Conservation (phyloP, 2,888 invertebrate genomes). For the Sepioteuthis lessoniana region DNA sequence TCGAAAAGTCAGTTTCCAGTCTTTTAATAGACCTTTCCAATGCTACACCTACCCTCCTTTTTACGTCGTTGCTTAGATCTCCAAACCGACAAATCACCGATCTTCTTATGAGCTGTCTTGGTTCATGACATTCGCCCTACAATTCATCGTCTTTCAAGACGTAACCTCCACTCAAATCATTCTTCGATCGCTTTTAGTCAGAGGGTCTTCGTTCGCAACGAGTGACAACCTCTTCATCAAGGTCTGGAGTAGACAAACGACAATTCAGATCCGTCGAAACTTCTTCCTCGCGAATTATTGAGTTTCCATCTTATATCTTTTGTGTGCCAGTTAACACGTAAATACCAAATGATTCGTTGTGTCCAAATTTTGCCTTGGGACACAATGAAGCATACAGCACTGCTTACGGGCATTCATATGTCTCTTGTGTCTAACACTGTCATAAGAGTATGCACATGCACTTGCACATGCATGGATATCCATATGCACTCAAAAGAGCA, state of each 20-base stretch:
- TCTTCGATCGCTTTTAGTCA: neutral
- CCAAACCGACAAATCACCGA: neutral
- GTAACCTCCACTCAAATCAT: neutral
- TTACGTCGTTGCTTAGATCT: neutral
- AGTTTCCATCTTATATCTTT: neutral
- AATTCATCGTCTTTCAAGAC: neutral
- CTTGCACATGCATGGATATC: no score
- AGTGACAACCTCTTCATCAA: conserved; percentile 21
- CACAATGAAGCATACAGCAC: neutral
- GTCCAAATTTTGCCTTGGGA: neutral
- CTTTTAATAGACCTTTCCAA: no score
- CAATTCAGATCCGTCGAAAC: neutral
- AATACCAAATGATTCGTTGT: neutral
- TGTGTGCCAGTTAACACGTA: neutral
- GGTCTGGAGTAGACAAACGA: neutral
- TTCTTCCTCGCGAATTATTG: neutral
- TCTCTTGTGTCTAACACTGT: no score
- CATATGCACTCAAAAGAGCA: no score
- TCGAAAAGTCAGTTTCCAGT: no score
- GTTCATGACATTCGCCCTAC: neutral
- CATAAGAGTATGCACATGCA: no score
- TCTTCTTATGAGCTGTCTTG: neutral
- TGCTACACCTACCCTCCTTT: no score
- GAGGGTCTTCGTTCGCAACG: neutral
- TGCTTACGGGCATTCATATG: no score